A percentile compares a stretch with the other conserved stretches of the same genome.
Conservation (phyloP, 2,888 invertebrate genomes). For the Erannis defoliaria region DNA sequence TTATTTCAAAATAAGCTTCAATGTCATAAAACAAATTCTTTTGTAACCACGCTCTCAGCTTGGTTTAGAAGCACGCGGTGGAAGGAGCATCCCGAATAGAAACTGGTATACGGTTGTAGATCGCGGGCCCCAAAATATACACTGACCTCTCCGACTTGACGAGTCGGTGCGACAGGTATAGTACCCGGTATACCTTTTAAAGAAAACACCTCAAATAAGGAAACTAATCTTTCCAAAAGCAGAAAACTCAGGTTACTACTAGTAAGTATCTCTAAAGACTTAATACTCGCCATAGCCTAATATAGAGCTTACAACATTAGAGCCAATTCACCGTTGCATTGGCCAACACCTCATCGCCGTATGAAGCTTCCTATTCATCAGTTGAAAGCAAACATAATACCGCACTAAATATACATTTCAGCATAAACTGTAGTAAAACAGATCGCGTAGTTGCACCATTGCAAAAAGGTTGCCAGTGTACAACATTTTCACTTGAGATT, state of each 20-base stretch:
- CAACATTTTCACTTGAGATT: not conserved
- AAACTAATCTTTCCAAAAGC: not conserved
- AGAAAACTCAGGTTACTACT: not conserved
- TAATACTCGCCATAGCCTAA: not conserved
- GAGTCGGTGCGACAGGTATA: too few species aligned
- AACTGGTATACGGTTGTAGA: too few species aligned
- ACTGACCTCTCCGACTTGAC: too few species aligned
- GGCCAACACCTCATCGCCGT: conserved; percentile 9
- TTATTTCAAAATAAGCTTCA: too few species aligned
- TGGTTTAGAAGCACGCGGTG: too few species aligned
- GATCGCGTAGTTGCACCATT: conserved; percentile 25
- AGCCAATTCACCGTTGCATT: conserved; percentile 6
- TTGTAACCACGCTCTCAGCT: too few species aligned
- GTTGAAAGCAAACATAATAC: conserved; percentile 11
- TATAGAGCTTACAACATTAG: not conserved
- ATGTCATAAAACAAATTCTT: too few species aligned
- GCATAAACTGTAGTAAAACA: conserved; percentile 29
- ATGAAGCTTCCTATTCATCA: conserved; percentile 22
- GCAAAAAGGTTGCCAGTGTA: conserved; percentile 15
- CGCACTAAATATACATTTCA: conserved; percentile 30
- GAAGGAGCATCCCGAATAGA: too few species aligned
- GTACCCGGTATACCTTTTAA: not conserved
- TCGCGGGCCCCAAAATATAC: too few species aligned
- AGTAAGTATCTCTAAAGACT: not conserved
- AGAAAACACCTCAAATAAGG: not conserved